These are phyloP conservation scores for Cyanistes caeruleus DNA, from an alignment of 2,113 vertebrate species.

Conservation along the genomic window DNA sequence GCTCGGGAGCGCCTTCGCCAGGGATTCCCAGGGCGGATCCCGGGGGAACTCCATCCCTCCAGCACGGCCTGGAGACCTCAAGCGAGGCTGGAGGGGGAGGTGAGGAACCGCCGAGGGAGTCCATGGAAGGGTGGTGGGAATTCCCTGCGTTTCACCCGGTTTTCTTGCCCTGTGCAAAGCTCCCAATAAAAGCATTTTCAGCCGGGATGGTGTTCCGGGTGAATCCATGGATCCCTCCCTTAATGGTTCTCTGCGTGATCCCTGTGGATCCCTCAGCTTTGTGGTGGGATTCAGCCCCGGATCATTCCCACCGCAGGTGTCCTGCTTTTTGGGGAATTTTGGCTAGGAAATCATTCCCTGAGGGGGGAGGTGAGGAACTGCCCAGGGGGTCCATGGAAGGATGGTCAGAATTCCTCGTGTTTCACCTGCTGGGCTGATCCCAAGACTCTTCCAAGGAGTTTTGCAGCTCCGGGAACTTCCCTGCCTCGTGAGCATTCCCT, in stretches of 20 bases:
- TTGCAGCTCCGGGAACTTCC: background rate
- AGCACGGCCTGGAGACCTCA: background rate
- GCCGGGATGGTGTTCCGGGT: too few species aligned
- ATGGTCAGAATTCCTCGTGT: accelerated
- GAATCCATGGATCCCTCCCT: too few species aligned
- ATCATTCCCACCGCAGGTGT: too few species aligned
- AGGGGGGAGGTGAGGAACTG: accelerated
- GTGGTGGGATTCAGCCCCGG: too few species aligned
- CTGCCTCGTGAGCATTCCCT: accelerated
- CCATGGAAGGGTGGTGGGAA: accelerated
- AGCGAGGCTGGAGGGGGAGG: background rate
- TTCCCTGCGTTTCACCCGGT: background rate
- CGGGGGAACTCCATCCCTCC: background rate
- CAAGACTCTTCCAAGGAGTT: background rate
- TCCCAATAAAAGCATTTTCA: too few species aligned
- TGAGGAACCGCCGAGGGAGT: accelerated
- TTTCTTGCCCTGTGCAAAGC: too few species aligned
- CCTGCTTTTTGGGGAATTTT: too few species aligned
- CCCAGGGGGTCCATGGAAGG: accelerated
- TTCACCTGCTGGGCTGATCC: background rate
- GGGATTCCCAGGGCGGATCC: background rate
- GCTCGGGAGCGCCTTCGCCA: accelerated
- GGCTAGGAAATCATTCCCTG: too few species aligned
- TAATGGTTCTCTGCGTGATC: too few species aligned
- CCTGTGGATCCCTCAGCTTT: too few species aligned